Conservation (phyloP, 2,797 vertebrate genomes). For the Lophotriccus pileatus region DNA sequence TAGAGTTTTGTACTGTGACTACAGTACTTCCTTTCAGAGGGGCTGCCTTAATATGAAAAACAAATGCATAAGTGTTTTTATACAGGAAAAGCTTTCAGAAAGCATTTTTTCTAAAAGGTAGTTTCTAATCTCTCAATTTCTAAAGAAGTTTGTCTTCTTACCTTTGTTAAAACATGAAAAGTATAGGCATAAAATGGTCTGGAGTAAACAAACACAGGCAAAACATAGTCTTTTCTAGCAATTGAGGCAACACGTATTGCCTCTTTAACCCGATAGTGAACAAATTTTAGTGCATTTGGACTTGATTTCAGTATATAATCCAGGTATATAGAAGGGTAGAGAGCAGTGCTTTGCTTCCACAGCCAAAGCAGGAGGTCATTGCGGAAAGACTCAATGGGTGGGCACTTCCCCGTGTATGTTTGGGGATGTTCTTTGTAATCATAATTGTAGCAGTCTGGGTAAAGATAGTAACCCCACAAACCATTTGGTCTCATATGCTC, state of each 20-base stretch:
- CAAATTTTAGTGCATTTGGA: conserved; percentile 86
- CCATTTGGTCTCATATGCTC: conserved; percentile 79
- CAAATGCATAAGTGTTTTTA: not conserved
- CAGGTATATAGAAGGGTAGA: conserved; percentile 89
- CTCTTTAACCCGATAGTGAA: conserved; percentile 88
- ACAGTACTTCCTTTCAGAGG: not conserved
- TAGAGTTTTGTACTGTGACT: not conserved
- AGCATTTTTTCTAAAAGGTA: not conserved
- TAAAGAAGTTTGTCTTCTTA: conserved; percentile 62
- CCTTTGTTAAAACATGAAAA: conserved; percentile 85
- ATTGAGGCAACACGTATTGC: conserved; percentile 87
- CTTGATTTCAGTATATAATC: conserved; percentile 86
- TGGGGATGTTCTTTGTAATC: conserved; percentile 84
- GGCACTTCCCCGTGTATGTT: conserved; percentile 85
- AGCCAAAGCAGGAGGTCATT: conserved; percentile 90
- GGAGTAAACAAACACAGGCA: conserved; percentile 90
- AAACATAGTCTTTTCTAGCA: conserved; percentile 76
- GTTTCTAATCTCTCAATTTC: not conserved
- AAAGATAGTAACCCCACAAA: conserved; percentile 92
- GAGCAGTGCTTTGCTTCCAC: conserved; percentile 86
- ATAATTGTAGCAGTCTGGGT: conserved; percentile 93
- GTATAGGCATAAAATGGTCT: conserved; percentile 90
- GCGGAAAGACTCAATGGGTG: conserved; percentile 82
- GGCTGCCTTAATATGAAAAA: not conserved
- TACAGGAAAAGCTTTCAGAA: not conserved